Evolutionary conservation across 2,888 invertebrate species (phyloP).

Genomic region (Pachydiplax longipennis): DNA sequence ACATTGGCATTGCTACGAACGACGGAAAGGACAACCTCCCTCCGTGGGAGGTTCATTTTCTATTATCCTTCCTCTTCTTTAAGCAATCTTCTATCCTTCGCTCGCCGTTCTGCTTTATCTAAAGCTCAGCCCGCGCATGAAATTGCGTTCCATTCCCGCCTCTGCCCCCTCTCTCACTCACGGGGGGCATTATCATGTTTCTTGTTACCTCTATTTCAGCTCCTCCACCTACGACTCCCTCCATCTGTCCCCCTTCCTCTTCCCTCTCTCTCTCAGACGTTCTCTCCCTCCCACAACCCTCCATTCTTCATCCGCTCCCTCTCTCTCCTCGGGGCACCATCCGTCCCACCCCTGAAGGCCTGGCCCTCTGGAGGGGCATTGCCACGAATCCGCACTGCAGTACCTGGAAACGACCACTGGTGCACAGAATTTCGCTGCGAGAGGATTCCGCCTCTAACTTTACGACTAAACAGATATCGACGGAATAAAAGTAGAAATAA

Average conservation of each 20-base stretch:
- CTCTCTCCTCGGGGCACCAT: not conserved
- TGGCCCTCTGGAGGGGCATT: not conserved
- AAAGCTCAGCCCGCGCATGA: not conserved
- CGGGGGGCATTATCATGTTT: not conserved
- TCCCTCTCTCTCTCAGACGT: not conserved
- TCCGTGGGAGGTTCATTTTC: too few relatives aligned
- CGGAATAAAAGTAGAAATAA: not conserved
- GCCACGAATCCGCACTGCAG: not conserved
- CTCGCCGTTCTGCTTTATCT: too few relatives aligned
- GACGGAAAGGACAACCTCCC: too few relatives aligned
- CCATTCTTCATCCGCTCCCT: not conserved
- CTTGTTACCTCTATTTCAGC: not conserved
- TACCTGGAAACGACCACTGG: not conserved
- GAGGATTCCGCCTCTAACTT: not conserved
- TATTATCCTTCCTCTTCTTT: too few relatives aligned
- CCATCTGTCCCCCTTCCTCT: not conserved
- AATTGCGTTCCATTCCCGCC: not conserved
- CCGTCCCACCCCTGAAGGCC: not conserved
- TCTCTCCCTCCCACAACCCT: not conserved
- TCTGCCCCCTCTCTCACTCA: not conserved
- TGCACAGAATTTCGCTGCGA: not conserved
- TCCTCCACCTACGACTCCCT: not conserved
- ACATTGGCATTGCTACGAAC: too few relatives aligned
- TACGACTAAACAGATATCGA: not conserved
- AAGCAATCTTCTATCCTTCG: too few relatives aligned